These are phyloP conservation scores for Ormyrus rosae DNA, from an alignment of 2,888 invertebrate genomes.

Conservation along the genomic window DNA sequence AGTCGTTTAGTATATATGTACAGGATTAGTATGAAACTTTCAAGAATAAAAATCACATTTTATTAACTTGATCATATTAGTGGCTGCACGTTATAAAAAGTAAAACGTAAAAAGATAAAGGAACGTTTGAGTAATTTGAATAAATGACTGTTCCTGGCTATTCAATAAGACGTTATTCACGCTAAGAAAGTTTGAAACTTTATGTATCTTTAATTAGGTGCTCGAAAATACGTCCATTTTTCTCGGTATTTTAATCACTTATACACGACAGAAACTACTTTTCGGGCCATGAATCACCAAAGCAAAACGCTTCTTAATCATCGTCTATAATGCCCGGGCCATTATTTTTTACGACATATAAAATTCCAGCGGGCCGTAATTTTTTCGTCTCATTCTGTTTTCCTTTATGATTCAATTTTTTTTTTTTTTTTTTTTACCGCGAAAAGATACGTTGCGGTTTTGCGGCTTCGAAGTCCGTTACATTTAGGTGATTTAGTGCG, in stretches of 20 bases:
- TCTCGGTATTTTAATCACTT: conserved; percentile 52
- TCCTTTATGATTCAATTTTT: conserved; percentile 56
- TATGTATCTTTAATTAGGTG: conserved; percentile 34
- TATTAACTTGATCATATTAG: no score
- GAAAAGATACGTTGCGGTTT: conserved; percentile 55
- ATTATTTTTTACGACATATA: conserved; percentile 50
- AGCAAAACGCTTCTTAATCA: conserved; percentile 52
- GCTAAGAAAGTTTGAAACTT: conserved; percentile 11
- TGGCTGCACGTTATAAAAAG: no score
- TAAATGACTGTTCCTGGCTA: background rate
- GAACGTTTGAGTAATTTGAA: no score
- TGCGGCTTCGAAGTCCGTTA: conserved; percentile 52
- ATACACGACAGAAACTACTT: conserved; percentile 38
- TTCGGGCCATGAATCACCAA: conserved; percentile 46
- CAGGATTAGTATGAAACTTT: no score
- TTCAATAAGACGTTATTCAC: conserved; percentile 2
- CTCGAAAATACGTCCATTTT: conserved; percentile 18
- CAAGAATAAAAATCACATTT: no score
- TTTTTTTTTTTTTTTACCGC: conserved; percentile 26
- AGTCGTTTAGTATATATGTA: no score
- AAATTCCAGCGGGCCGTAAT: conserved; percentile 30
- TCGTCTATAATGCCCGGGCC: conserved; percentile 27
- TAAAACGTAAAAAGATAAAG: no score
- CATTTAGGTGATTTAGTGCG: conserved; percentile 55
- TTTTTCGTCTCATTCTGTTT: conserved; percentile 31